phyloP scores from a whole-genome alignment of 2,797 vertebrate species.

The Petrocephalus schoutedeni region DNA sequence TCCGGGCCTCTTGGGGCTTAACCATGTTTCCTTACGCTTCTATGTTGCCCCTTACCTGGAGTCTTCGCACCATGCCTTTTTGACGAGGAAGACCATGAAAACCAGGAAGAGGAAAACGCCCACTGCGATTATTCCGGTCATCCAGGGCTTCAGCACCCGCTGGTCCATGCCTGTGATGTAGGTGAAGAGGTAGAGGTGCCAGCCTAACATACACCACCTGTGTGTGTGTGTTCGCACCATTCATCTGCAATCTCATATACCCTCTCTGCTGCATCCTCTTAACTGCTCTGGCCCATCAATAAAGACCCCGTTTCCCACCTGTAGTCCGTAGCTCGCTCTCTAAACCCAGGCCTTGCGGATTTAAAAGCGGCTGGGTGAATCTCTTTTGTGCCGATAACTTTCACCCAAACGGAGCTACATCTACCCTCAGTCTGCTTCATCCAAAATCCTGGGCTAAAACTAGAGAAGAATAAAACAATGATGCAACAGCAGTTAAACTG shows the following conservation, averaged over 20 bases:
- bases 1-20: not conserved
- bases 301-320: not conserved
- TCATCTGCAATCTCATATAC: not conserved
- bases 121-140: constrained; percentile 68
- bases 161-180: constrained; percentile 27
- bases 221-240: not conserved
- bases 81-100: constrained; percentile 62
- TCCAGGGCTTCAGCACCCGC: constrained; percentile 64
- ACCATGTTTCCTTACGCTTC: not conserved
- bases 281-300: not conserved
- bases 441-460: not conserved
- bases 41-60: constrained; percentile 39
- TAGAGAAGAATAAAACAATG: not conserved
- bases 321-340: not conserved
- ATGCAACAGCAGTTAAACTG: not conserved
- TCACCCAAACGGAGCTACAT: not conserved
- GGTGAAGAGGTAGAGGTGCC: not conserved
- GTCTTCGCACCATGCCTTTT: constrained; percentile 67
- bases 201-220: not conserved
- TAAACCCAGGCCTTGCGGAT: not conserved
- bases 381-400: not conserved
- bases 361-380: not conserved
- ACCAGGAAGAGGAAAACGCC: constrained; percentile 65
- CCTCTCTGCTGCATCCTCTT: not conserved
- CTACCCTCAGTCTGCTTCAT: not conserved